Conservation (phyloP, 1,140 invertebrate species). For the Nasonia giraulti region DNA sequence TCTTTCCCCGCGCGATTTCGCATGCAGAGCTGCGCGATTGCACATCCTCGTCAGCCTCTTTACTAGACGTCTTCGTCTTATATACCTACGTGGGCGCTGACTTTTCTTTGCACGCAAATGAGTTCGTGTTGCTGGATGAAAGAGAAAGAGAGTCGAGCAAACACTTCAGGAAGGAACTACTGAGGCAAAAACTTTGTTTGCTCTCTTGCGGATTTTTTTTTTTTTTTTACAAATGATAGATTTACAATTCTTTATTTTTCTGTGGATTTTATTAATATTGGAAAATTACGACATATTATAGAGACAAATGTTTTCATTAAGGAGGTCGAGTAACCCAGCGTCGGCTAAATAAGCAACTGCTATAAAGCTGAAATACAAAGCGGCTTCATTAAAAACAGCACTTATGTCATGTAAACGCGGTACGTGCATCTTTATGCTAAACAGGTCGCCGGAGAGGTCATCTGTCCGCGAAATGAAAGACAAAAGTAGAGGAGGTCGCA, state of each 20-base stretch:
- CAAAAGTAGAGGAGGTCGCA: neutral
- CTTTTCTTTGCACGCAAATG: constrained; percentile 34
- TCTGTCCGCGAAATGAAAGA: neutral
- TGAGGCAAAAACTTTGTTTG: neutral
- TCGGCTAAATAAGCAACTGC: neutral
- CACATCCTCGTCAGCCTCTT: constrained; percentile 24
- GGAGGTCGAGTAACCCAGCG: neutral
- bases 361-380: neutral
- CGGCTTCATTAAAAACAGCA: neutral
- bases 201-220: neutral
- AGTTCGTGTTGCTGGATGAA: constrained; percentile 1
- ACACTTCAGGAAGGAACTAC: neutral
- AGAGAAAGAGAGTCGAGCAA: neutral
- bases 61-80: neutral
- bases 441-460: constrained; percentile 18
- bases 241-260: neutral
- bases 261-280: neutral
- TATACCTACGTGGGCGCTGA: neutral
- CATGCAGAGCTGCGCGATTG: no score
- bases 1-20: constrained; percentile 20
- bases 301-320: neutral
- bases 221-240: neutral
- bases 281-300: no score
- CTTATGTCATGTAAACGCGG: neutral
- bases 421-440: constrained; percentile 6